These are phyloP conservation scores for Anhinga rufa DNA, from an alignment of 2,113 vertebrate genomes.

Conservation along the genomic window DNA sequence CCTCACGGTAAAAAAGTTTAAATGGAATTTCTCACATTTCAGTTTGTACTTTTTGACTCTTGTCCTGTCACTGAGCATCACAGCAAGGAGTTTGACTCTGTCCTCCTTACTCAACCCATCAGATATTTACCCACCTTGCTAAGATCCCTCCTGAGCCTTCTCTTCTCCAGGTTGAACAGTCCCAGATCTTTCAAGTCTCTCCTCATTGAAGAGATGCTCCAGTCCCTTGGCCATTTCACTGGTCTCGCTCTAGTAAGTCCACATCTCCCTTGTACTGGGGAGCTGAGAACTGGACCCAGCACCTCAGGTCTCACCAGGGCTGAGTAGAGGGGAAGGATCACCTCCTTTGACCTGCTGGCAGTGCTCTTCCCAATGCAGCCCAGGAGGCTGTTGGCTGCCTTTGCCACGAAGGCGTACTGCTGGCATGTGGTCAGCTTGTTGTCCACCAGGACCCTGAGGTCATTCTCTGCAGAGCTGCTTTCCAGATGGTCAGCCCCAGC, in stretches of 20 bases:
- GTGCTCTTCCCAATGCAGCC: not conserved
- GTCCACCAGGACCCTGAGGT: not conserved
- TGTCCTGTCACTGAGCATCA: not conserved
- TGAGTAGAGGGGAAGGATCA: not conserved
- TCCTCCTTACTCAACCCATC: not conserved
- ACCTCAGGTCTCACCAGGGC: not conserved
- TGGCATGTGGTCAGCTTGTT: not conserved
- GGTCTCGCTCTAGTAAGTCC: not conserved
- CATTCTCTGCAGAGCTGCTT: not conserved
- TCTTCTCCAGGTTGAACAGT: not conserved
- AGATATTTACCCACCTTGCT: not conserved
- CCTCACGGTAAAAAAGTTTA: not conserved
- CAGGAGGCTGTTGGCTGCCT: not conserved
- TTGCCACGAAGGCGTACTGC: not conserved
- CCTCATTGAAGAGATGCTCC: not conserved
- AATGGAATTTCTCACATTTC: not conserved
- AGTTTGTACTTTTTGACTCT: not conserved
- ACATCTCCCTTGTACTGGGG: not conserved
- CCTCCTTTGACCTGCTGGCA: not conserved
- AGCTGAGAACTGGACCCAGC: not conserved
- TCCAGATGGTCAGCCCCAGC: not conserved
- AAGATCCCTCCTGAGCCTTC: not conserved
- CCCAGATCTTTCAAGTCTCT: not conserved
- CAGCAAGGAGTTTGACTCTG: not conserved
- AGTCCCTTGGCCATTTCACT: not conserved